Evolutionary conservation across 2,113 vertebrate species (phyloP), one percentile per base, ranked within the genome.

Genomic region (Archocentrus centrarchus): DNA sequence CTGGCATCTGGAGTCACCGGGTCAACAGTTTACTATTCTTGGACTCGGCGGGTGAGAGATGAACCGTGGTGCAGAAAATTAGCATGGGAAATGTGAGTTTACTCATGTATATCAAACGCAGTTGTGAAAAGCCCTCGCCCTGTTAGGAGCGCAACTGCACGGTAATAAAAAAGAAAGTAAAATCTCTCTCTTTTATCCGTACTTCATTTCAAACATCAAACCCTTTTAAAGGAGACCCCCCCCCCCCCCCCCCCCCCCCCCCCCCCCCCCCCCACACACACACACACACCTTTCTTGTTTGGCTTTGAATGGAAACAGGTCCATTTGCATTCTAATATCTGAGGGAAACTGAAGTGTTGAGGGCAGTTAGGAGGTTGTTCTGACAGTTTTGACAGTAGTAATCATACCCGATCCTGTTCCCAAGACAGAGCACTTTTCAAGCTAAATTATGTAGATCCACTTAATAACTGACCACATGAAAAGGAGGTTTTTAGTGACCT

Each of bases 51-150:
- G 77, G 85, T 35, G 76, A 87, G 88, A 70, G 85, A 90, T 58
- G 79, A 85, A 75, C 57, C 53, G 30, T 47, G 0, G 77, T 2
- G 81, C 73, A 13, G 76, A 7, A 84, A 85, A 94, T 93, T 87
- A 80, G 86, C 91, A 86, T 85, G 82, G 70, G 80, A 79, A 79
- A 85, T 89, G 91, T 75, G 81, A 86, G 91, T 90, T 93, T 89
- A 91, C 89, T 93, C 90, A 88, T 87, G 88, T 91, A 86, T 90
- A 92, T 92, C 89, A 93, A 92, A 89, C 84, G 20, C 22, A 30
- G 57, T 75, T 73, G 35, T 88, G 86, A 87, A 83, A 83, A 83
- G 59, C 61, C 44, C 24, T 58, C 6, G 50, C 76, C 82, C 82
- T 80, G 83, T 83, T 87, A 76, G n/a, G 9, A 73, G 70, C 27